Evolutionary conservation across 2,888 invertebrate species (phyloP), one percentile per base, ranked within the genome.

Genomic region (Erebia palarica): DNA sequence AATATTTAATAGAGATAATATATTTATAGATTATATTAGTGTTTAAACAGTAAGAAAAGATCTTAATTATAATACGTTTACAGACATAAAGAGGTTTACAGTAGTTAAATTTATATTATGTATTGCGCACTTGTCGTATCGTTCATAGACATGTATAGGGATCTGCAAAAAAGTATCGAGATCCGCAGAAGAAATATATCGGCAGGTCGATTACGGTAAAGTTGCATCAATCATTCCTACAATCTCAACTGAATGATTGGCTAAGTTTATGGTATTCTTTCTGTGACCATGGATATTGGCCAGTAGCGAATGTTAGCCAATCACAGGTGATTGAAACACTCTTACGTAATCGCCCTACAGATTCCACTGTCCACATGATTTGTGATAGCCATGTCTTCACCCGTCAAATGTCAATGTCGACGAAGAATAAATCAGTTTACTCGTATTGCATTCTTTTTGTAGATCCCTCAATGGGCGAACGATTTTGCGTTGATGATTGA

Each of bases 1-100:
- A 93, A 92, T 92, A 91, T 92, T 91, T 92, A 92, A 91, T 92
- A 92, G 90, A 93, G 90, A 91, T 92, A 93, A 92, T 93, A 92
- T 92, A 92, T 92, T 93, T 92, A 91, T 93, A 92, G 91, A 87
- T 79, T 87, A 59, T 67, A 67, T 85, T 91, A 91, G 88, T 82
- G 55, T 81, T 36, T 36, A 7, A 88, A 67, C 85, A 85, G 84
- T 88, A 90, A 90, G 88, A 82, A 82, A 79, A 85, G 86, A 86
- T 90, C 85, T 86, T 87, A 89, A 86, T 83, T 86, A 88, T 77
- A 73, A 86, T 82, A 83, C 86, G 86, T 89, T 90, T 91, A 85
- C 84, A 87, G 84, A 87, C 84, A 84, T 86, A 84, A 85, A 89
- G 84, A 89, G 84, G 83, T 89, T 89, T 89, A 89, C 86, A 84